phyloP scores from a whole-genome alignment of 1,140 invertebrate genomes.

The Philotrypesis tridentata region DNA sequence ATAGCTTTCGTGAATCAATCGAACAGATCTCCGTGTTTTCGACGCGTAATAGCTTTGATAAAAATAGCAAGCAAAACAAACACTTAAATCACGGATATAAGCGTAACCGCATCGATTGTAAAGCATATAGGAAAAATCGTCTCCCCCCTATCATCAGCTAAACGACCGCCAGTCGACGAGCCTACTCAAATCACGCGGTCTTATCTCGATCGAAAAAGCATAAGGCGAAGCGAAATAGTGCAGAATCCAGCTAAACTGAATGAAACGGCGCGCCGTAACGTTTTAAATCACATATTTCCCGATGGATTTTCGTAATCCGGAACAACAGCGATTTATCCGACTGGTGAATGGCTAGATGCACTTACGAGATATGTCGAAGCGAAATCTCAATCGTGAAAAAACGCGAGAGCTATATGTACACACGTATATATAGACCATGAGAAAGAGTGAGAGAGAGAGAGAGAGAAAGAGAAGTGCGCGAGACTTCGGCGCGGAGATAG shows the following conservation, averaged over 20 bases:
- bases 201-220: background rate
- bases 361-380: constrained; percentile 20
- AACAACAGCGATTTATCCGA: constrained; percentile 26
- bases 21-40: too few species aligned
- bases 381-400: constrained; percentile 9
- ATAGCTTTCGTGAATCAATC: too few species aligned
- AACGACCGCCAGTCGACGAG: background rate
- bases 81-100: too few species aligned
- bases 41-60: too few species aligned
- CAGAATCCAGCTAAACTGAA: background rate
- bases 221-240: background rate
- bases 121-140: background rate
- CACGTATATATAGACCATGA: background rate
- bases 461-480: background rate
- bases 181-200: background rate
- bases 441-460: background rate
- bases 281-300: constrained; percentile 1
- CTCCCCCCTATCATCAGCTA: too few species aligned
- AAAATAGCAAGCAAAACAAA: too few species aligned
- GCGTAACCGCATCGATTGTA: too few species aligned
- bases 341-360: constrained; percentile 9
- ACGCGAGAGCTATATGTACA: background rate
- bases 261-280: background rate
- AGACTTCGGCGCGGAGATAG: too few species aligned
- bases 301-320: constrained; percentile 20